Evolutionary conservation across 2,797 vertebrate species (phyloP).

Genomic region (Astyanax mexicanus): DNA sequence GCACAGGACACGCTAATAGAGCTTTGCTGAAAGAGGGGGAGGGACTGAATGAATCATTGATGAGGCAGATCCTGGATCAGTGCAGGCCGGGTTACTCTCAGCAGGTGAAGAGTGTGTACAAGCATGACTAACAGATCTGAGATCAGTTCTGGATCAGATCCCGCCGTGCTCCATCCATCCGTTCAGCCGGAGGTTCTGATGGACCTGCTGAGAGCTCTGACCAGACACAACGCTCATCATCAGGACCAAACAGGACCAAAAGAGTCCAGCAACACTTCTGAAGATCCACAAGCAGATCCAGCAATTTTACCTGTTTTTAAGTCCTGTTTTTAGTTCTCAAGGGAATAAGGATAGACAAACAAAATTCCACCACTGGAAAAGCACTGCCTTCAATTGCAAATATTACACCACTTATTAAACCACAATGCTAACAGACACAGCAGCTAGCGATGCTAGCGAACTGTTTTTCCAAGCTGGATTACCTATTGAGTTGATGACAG

Average conservation of each 20-base stretch:
- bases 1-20: constrained; percentile 18
- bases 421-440: too few species aligned
- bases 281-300: background rate
- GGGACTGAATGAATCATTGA: constrained; percentile 30
- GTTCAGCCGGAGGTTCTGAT: too few species aligned
- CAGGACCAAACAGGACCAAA: too few species aligned
- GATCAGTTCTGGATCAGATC: too few species aligned
- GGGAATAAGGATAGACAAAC: background rate
- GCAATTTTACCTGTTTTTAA: background rate
- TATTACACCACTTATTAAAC: too few species aligned
- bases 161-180: too few species aligned
- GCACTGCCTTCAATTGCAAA: too few species aligned
- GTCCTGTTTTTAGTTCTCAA: background rate
- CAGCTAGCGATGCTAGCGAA: too few species aligned
- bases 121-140: background rate
- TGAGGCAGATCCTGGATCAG: background rate
- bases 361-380: too few species aligned
- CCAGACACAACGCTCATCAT: background rate
- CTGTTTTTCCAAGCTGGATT: too few species aligned
- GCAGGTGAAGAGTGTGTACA: background rate
- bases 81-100: background rate
- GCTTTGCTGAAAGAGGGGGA: constrained; percentile 31
- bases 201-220: constrained; percentile 10
- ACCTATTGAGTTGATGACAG: too few species aligned
- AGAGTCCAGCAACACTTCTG: background rate